Conservation (phyloP, 2,113 vertebrate genomes). For the Lepisosteus oculatus region DNA sequence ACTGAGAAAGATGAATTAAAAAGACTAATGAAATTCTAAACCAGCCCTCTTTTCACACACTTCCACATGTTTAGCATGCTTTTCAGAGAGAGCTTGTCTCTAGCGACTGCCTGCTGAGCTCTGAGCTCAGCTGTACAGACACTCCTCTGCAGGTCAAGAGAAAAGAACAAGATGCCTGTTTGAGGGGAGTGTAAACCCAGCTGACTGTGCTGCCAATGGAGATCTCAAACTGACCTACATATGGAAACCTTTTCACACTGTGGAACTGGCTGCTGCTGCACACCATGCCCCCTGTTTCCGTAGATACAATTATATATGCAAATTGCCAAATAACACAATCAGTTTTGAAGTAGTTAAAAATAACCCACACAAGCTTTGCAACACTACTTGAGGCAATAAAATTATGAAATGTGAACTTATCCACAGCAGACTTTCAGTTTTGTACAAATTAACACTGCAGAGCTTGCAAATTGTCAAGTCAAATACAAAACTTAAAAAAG, state of each 20-base stretch:
- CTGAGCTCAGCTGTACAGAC: conserved; percentile 47
- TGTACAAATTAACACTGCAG: too few species aligned
- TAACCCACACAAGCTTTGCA: neutral
- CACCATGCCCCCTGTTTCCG: conserved; percentile 16
- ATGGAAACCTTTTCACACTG: conserved; percentile 28
- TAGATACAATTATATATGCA: conserved; percentile 33
- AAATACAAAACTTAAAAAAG: too few species aligned
- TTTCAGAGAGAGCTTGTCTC: conserved; percentile 53
- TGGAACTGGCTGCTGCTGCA: conserved; percentile 18
- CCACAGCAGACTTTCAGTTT: neutral
- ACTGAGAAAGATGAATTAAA: conserved; percentile 53
- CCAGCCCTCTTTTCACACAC: conserved; percentile 51
- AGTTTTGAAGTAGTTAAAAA: neutral
- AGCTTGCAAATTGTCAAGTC: too few species aligned
- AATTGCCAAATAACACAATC: conserved; percentile 31
- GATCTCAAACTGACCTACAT: conserved; percentile 31
- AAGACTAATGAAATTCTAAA: conserved; percentile 47
- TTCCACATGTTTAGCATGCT: conserved; percentile 38
- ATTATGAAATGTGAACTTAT: neutral
- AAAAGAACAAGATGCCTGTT: conserved; percentile 17
- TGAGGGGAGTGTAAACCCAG: neutral
- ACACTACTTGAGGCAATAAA: neutral
- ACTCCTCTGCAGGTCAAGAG: conserved; percentile 49
- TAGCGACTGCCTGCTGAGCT: conserved; percentile 43
- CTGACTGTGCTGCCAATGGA: conserved; percentile 6